Evolutionary conservation across 2,797 vertebrate species (phyloP).

Genomic region (Clarias pachynema): DNA sequence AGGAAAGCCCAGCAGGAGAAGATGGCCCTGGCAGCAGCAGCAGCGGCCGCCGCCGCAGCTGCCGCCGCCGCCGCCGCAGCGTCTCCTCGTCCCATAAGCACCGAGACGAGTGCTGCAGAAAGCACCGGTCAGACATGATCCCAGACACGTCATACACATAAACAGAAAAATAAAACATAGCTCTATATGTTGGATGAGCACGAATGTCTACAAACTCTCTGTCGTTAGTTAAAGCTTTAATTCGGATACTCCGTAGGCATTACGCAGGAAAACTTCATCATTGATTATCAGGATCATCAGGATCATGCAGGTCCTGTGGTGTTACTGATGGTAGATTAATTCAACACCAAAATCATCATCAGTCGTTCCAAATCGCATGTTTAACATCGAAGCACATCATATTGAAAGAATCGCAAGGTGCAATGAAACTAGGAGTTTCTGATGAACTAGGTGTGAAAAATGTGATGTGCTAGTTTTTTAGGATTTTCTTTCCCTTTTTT

Average conservation of each 20-base stretch:
- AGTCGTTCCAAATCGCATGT: background rate
- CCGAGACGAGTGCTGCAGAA: conserved; percentile 71
- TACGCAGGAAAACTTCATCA: background rate
- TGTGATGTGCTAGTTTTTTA: background rate
- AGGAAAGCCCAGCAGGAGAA: conserved; percentile 91
- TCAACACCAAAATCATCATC: background rate
- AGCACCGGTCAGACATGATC: conserved; percentile 67
- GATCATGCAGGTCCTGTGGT: background rate
- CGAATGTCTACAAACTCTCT: too few species aligned
- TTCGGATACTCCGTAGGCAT: too few species aligned
- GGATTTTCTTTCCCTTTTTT: too few species aligned
- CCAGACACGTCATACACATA: background rate
- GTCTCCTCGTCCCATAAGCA: conserved; percentile 75
- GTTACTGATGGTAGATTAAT: background rate
- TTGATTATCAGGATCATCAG: too few species aligned
- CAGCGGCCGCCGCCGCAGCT: conserved; percentile 67
- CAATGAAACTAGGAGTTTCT: background rate
- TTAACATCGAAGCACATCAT: background rate
- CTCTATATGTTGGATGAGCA: too few species aligned
- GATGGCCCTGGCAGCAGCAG: conserved; percentile 71
- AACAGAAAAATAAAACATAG: background rate
- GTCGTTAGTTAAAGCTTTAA: too few species aligned
- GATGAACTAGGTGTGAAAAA: background rate
- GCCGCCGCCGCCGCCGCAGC: conserved; percentile 54
- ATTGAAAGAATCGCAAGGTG: background rate